Base-by-base conservation (phyloP, 1,140 invertebrate species). In the Dreissena rostriformis region DNA sequence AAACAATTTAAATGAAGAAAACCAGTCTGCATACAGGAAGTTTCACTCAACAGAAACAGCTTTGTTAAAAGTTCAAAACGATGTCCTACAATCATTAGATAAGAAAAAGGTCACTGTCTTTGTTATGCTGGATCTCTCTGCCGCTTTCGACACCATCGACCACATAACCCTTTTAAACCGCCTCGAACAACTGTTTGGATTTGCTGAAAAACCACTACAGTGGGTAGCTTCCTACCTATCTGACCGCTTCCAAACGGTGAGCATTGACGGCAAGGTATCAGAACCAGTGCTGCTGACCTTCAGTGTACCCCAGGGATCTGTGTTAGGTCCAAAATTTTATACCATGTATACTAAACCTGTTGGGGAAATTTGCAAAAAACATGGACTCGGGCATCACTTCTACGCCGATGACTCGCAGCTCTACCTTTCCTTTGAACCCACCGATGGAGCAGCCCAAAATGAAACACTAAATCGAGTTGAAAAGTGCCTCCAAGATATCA, bases 251-350 rank as follows among this genome's bases (percentile, higher is more conserved):
- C 81, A 83, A 63, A 75, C 81, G 6, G 75, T 77, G 17, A 28
- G 55, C 49, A 66, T 77, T 49, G 75, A 67, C 51, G 53, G 39
- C 24, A 39, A 75, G 52, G 5, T 75, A 8, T 83, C 81, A 28
- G 26, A 65, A 29, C 61, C 71, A 29, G 72, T 66, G 19, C 28
- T 61, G 17, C 51, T 83, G 65, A 75, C 66, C 11, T 67, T 24
- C 63, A 66, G 81, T 22, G 67, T 83, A 28, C 84, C 83, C 39
- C 66, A 78, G 49, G 73, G 82, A 29, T 72, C 70, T 22, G 68
- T 78, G 39, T 79, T 79, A 66, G 75, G 74, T 12, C 68, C 82
- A 22, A 77, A 78, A 24, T 49, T 26, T 14, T 82, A 63, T 39
- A 74, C 51, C 26, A 71, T 71, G 67, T 83, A 76, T 29, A 68